A percentile compares a stretch with the other conserved stretches of the same genome.
Conservation (phyloP, 2,113 vertebrate genomes). For the Rhegmatorhina hoffmannsi region DNA sequence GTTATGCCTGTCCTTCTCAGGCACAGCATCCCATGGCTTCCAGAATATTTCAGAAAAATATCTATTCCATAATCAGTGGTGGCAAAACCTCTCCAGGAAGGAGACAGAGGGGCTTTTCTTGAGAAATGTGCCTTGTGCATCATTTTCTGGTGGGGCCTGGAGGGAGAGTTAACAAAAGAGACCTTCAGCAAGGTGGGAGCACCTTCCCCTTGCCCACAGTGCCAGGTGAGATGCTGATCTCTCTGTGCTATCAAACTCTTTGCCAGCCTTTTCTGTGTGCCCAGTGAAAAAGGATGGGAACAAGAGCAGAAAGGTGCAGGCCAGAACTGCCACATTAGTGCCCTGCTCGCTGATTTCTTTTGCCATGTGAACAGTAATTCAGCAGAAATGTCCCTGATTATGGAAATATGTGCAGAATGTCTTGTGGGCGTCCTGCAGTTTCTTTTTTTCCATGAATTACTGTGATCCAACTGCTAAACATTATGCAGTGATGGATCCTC, state of each 20-base stretch:
- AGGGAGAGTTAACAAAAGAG: not conserved
- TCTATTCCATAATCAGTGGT: not conserved
- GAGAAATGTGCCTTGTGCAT: not conserved
- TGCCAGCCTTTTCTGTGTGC: not conserved
- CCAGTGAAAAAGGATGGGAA: not conserved
- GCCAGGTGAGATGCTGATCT: not conserved
- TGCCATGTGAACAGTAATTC: not conserved
- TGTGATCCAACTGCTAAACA: conserved; percentile 46
- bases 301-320: not conserved
- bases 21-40: conserved; percentile 43
- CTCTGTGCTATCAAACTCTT: not conserved
- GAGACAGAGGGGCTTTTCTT: not conserved
- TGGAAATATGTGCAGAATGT: conserved; percentile 72
- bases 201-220: not conserved
- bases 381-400: conserved; percentile 49
- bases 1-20: conserved; percentile 15
- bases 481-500: conserved; percentile 51
- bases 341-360: not conserved
- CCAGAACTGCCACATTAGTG: not conserved
- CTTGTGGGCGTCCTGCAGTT: conserved; percentile 61
- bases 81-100: conserved; percentile 9
- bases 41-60: not conserved
- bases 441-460: conserved; percentile 17
- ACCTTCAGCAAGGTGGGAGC: not conserved
- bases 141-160: not conserved